Percentiles rank a stretch among this genome's conserved stretches.
phyloP scores from a whole-genome alignment of 2,888 invertebrate species.

The Thalpophila matura region DNA sequence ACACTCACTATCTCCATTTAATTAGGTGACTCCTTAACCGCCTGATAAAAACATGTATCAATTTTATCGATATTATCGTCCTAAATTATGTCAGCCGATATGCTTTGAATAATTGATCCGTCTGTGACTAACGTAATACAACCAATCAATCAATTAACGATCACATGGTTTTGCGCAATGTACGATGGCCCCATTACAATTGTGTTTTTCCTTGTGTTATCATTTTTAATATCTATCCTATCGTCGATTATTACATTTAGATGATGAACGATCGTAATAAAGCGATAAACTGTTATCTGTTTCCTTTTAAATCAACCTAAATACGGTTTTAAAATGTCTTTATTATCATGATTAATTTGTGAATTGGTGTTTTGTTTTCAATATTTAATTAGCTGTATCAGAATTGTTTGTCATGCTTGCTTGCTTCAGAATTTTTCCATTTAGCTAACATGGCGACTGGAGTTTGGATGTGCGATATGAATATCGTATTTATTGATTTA shows the following conservation, averaged over 20 bases:
- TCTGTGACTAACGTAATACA: conserved; percentile 71
- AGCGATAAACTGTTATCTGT: conserved; percentile 66
- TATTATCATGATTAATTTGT: conserved; percentile 69
- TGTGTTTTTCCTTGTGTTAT: conserved; percentile 73
- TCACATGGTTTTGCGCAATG: conserved; percentile 80
- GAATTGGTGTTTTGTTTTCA: conserved; percentile 58
- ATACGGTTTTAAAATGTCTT: conserved; percentile 69
- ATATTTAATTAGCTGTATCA: conserved; percentile 56
- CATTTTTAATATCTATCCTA: conserved; percentile 67
- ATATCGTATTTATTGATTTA: conserved; percentile 46
- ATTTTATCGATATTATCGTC: conserved; percentile 70
- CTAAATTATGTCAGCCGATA: conserved; percentile 82
- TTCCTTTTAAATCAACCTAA: conserved; percentile 73
- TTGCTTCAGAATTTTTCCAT: conserved; percentile 58
- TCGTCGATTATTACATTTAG: conserved; percentile 67
- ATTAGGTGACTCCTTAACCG: conserved; percentile 55
- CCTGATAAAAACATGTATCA: conserved; percentile 58
- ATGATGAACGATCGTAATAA: conserved; percentile 73
- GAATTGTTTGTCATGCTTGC: conserved; percentile 50
- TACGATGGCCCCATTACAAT: conserved; percentile 72
- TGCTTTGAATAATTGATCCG: conserved; percentile 83
- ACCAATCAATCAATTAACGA: conserved; percentile 86
- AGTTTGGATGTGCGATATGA: conserved; percentile 17
- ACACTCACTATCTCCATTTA: conserved; percentile 35
- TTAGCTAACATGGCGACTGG: conserved; percentile 27